Percentiles rank a stretch among this genome's conserved stretches.
Evolutionary conservation across 2,888 invertebrate species (phyloP).

Genomic region (Lingula anatina): DNA sequence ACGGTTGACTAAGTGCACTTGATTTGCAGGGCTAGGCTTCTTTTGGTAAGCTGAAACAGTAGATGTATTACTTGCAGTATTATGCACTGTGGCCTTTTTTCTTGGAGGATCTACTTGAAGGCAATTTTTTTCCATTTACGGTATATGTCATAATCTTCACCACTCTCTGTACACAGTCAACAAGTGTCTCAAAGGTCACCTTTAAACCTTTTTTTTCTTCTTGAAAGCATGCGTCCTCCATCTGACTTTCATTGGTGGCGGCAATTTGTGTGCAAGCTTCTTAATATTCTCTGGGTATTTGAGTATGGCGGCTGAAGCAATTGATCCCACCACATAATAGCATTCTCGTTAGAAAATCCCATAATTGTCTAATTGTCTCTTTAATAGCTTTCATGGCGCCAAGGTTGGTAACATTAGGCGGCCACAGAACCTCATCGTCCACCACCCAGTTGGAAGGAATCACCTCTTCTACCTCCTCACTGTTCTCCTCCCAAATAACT

Average conservation of each 20-base stretch:
- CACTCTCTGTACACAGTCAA: constrained; percentile 7
- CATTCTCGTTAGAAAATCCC: constrained; percentile 10
- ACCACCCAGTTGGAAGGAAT: too few species aligned
- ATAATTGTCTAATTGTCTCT: constrained; percentile 10
- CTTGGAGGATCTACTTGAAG: too few species aligned
- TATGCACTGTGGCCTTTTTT: too few species aligned
- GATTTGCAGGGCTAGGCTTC: too few species aligned
- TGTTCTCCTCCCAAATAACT: too few species aligned
- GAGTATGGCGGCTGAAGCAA: constrained; percentile 3
- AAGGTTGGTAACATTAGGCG: too few species aligned
- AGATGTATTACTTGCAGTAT: too few species aligned
- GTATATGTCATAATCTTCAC: constrained; percentile 9
- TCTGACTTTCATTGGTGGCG: neutral
- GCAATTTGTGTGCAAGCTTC: neutral
- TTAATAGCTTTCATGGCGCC: too few species aligned
- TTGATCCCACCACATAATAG: constrained; percentile 5
- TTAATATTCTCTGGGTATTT: neutral
- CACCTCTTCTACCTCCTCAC: too few species aligned
- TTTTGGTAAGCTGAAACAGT: too few species aligned
- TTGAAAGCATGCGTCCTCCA: constrained; percentile 1
- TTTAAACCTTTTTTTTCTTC: neutral
- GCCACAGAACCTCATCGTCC: too few species aligned
- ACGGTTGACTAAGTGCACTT: too few species aligned
- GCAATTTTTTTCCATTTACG: constrained; percentile 9
- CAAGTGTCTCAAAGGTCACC: constrained; percentile 5